Conservation (phyloP, 2,888 invertebrate genomes). For the Yponomeuta cagnagella region DNA sequence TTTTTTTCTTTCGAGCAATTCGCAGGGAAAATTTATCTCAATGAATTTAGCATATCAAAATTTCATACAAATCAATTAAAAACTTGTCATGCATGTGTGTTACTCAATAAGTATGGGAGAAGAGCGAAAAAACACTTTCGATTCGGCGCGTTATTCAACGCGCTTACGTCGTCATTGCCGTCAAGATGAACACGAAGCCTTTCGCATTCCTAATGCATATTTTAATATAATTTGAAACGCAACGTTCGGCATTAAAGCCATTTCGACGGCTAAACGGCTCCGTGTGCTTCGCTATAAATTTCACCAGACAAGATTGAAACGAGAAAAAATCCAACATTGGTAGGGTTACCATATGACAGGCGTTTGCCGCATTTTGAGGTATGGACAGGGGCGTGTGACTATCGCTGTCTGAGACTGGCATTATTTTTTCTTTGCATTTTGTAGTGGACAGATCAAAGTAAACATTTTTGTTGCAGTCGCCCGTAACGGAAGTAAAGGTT, state of each 20-base stretch:
- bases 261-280: neutral
- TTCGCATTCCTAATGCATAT: slow-evolving; percentile 12
- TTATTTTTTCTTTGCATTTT: no score
- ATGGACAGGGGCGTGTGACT: no score
- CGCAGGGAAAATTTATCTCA: no score
- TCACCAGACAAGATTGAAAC: neutral
- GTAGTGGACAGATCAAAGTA: no score
- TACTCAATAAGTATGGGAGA: neutral
- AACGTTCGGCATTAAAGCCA: neutral
- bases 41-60: neutral
- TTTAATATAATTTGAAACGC: slow-evolving; percentile 1
- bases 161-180: slow-evolving; percentile 4
- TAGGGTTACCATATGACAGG: no score
- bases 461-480: no score
- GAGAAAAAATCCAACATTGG: no score
- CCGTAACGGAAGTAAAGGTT: no score
- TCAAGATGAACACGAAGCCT: neutral
- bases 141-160: slow-evolving; percentile 9
- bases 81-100: neutral
- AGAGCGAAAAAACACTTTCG: slow-evolving; percentile 6
- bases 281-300: neutral
- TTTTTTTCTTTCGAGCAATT: no score
- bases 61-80: neutral
- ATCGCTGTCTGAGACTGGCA: no score
- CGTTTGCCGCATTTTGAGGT: no score